phyloP scores from a whole-genome alignment of 2,888 invertebrate genomes.

The Philopedon plagiatum region DNA sequence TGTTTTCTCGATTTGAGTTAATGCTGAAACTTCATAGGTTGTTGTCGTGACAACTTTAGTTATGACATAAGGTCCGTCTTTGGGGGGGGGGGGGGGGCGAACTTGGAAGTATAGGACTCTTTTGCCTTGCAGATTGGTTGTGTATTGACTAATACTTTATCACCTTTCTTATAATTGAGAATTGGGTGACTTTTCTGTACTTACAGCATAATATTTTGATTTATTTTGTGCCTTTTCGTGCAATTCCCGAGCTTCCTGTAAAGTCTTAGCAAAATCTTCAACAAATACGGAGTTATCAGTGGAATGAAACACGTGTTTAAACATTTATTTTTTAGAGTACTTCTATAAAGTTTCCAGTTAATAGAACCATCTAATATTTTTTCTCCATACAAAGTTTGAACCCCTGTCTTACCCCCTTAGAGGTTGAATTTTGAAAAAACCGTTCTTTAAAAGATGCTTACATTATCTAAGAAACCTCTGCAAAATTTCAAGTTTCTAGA shows the following conservation, averaged over 20 bases:
- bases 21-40: slow-evolving; percentile 24
- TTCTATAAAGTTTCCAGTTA: too few species aligned
- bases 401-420: too few species aligned
- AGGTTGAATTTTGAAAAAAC: too few species aligned
- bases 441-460: too few species aligned
- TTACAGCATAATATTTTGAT: neutral
- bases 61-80: slow-evolving; percentile 38
- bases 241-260: neutral
- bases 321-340: too few species aligned
- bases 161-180: neutral
- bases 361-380: too few species aligned
- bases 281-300: slow-evolving; percentile 5
- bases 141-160: slow-evolving; percentile 4
- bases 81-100: slow-evolving; percentile 24
- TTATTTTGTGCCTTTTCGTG: neutral
- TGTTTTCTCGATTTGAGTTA: neutral
- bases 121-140: neutral
- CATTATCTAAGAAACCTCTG: too few species aligned
- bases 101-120: slow-evolving; percentile 21
- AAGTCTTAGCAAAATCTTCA: neutral
- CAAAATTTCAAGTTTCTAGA: too few species aligned
- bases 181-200: neutral
- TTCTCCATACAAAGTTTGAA: too few species aligned
- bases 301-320: too few species aligned
- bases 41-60: slow-evolving; percentile 27